Percentiles rank a stretch among this genome's conserved stretches.
Conservation (phyloP, 2,888 invertebrate genomes). For the Alviniconcha strummeri region DNA sequence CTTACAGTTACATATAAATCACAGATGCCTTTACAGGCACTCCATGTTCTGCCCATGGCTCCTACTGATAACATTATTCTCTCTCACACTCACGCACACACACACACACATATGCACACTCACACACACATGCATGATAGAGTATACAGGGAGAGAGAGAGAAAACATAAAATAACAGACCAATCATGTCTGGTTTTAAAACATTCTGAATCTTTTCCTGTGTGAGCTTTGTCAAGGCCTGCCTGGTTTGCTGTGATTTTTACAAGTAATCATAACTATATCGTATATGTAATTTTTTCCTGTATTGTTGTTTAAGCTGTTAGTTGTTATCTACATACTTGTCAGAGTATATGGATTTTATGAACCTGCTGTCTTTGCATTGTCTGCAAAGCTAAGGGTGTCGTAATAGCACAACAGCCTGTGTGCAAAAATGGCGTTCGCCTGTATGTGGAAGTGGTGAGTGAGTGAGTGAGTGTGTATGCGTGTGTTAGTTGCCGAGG, state of each 20-base stretch:
- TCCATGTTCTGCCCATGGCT: too few species aligned
- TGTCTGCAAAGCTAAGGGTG: slow-evolving; percentile 9
- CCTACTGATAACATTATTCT: too few species aligned
- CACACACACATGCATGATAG: too few species aligned
- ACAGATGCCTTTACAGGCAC: too few species aligned
- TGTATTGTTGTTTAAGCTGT: too few species aligned
- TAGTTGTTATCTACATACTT: not conserved
- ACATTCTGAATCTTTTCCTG: too few species aligned
- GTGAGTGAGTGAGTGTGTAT: not conserved
- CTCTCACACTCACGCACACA: too few species aligned
- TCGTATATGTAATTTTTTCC: not conserved
- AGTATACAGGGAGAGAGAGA: too few species aligned
- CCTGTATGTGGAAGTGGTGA: not conserved
- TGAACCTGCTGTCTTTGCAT: slow-evolving; percentile 9
- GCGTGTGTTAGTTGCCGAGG: not conserved
- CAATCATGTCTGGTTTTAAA: too few species aligned
- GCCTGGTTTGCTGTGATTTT: not conserved
- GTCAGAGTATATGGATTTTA: not conserved
- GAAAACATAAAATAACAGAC: too few species aligned
- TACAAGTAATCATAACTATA: not conserved
- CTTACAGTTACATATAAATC: too few species aligned
- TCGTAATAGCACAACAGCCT: not conserved
- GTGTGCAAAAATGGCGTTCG: not conserved
- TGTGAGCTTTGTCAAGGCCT: not conserved
- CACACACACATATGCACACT: too few species aligned